Evolutionary conservation across 2,888 invertebrate genomes (phyloP), one percentile per base, ranked within the genome.

Genomic region (Eristalis arbustorum): DNA sequence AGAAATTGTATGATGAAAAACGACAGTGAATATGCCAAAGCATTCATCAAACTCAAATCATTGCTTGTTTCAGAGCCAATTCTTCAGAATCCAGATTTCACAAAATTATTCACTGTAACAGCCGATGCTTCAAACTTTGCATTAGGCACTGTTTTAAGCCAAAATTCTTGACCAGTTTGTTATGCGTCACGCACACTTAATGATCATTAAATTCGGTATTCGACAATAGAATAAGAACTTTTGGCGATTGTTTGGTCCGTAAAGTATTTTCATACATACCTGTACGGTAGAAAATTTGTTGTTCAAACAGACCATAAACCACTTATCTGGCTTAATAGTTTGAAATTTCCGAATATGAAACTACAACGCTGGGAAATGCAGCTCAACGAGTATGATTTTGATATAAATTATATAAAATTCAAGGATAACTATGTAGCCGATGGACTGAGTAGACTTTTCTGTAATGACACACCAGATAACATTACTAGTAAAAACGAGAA

Each of bases 51-150:
- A 57, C n/a, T 84, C 14, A 88, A 82, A 64, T 40, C 25, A 18
- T 18, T 64, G n/a, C 28, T 74, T 22, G 79, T 57, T 2, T 74
- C 40, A 37, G 68, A 73, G 0, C 80, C 84, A 10, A 81, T 88
- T 66, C 56, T 88, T 10, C 37, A 66, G 28, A 76, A 77, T 62
- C 88, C 87, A 2, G 88, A 88, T 61, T 88, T 81, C 42, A 64
- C 59, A 14, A 89, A 84, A 69, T 34, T 37, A 61, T 88, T 88
- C 37, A 72, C 62, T 3, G 23, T 88, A 22, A 82, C 76, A 6
- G 84, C 88, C 3, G 88, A 88, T 78, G 88, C 85, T 1, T 83
- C 83, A 11, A 74, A 84, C 13, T 71, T 69, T 68, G 85, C 80
- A 5, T 31, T 88, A 22, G 89, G 82, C 8, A 85, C 88, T 13